Evolutionary conservation across 2,113 vertebrate species (phyloP).

Genomic region (Noctilio leporinus): DNA sequence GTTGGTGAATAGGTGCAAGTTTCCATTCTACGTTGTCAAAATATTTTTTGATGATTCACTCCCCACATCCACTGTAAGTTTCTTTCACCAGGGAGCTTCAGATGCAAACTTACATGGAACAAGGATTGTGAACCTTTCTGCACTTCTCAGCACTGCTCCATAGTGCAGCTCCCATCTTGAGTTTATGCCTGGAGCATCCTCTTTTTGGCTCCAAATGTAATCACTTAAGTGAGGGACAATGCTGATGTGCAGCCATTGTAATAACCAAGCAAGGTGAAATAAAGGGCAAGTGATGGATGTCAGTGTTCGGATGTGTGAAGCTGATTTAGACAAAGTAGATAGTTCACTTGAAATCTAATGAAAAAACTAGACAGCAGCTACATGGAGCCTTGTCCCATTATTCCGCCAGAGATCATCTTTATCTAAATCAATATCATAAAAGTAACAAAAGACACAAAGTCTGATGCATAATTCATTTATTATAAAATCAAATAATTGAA

Average conservation of each 20-base stretch:
- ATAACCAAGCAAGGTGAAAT: conserved; percentile 6
- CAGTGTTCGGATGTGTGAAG: background rate
- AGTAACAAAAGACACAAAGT: conserved; percentile 48
- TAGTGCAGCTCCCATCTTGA: background rate
- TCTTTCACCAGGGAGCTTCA: background rate
- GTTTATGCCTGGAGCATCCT: background rate
- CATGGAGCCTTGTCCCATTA: background rate
- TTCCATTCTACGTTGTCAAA: background rate
- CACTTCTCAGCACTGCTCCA: background rate
- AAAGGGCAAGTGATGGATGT: background rate
- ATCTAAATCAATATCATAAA: conserved; percentile 38
- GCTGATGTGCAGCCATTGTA: background rate
- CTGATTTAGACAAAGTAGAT: conserved; percentile 22
- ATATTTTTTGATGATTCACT: background rate
- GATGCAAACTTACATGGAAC: background rate
- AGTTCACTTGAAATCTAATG: background rate
- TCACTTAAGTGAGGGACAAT: background rate
- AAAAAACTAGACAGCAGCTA: background rate
- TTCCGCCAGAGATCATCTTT: background rate
- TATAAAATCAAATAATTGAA: conserved; percentile 54
- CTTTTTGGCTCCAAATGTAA: background rate
- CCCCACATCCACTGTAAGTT: background rate
- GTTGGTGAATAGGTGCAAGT: background rate
- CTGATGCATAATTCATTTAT: conserved; percentile 46
- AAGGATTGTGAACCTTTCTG: background rate